These are phyloP conservation scores for Sebastes matsubarae DNA, from an alignment of 2,797 vertebrate genomes.

Conservation along the genomic window DNA sequence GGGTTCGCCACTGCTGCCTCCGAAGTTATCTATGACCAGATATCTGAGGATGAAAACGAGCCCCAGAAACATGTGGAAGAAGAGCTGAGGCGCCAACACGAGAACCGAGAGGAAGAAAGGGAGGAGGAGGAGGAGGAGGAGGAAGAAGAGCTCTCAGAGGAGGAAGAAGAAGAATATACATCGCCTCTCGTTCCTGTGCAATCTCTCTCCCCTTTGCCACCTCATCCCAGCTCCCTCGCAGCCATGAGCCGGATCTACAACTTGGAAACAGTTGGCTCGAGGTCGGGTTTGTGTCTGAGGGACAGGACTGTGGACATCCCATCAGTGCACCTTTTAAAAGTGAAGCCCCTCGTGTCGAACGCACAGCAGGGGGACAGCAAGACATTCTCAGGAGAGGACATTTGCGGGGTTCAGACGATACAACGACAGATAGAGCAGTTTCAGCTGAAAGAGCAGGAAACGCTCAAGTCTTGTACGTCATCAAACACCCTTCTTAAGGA, in stretches of 20 bases:
- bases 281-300: conserved; percentile 71
- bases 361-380: conserved; percentile 50
- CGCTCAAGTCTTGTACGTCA: conserved; percentile 26
- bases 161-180: conserved; percentile 55
- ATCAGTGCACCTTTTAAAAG: conserved; percentile 70
- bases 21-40: conserved; percentile 31
- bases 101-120: conserved; percentile 40
- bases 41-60: conserved; percentile 55
- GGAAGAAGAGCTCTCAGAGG: conserved; percentile 44
- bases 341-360: conserved; percentile 62
- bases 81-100: conserved; percentile 27
- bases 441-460: conserved; percentile 78
- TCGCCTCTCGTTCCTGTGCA: conserved; percentile 49
- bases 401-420: conserved; percentile 71
- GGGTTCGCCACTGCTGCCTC: conserved; percentile 11
- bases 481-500: conserved; percentile 38
- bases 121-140: conserved; percentile 31
- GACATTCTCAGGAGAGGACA: conserved; percentile 58
- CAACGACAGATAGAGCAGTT: conserved; percentile 82
- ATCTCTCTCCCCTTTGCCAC: conserved; percentile 55
- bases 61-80: conserved; percentile 63
- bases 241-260: conserved; percentile 85
- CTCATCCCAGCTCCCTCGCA: conserved; percentile 64
- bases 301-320: conserved; percentile 69
- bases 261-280: conserved; percentile 74